Percentiles rank a stretch among this genome's conserved stretches.
Evolutionary conservation across 2,888 invertebrate genomes (phyloP).

Genomic region (Scrobipalpa atriplicella): DNA sequence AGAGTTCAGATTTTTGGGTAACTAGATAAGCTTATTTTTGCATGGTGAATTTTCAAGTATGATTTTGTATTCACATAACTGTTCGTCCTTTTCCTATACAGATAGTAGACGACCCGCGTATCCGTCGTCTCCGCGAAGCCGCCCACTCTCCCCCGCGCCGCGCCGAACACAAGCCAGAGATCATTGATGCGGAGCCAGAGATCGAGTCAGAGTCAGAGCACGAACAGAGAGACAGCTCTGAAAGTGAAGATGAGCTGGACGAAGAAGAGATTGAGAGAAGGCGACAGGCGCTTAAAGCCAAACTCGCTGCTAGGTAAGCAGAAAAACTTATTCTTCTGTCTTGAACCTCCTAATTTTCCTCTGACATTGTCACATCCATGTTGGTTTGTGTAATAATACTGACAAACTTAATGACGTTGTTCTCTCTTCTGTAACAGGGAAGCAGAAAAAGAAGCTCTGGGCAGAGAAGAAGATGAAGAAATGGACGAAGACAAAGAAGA

Average conservation of each 20-base stretch:
- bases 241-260: slow-evolving; percentile 92
- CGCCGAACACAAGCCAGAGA: slow-evolving; percentile 81
- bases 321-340: background rate
- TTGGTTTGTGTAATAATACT: background rate
- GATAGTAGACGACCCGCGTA: slow-evolving; percentile 89
- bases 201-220: slow-evolving; percentile 74
- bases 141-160: slow-evolving; percentile 77
- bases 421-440: slow-evolving; percentile 63
- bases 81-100: slow-evolving; percentile 34
- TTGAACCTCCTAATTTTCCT: background rate
- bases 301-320: slow-evolving; percentile 69
- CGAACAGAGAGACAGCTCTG: slow-evolving; percentile 75
- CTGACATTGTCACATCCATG: background rate
- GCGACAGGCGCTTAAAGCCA: slow-evolving; percentile 82
- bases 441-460: slow-evolving; percentile 88
- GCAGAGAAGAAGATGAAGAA: slow-evolving; percentile 88
- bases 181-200: slow-evolving; percentile 73
- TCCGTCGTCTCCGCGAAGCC: slow-evolving; percentile 85
- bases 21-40: too few relatives aligned
- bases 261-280: slow-evolving; percentile 93
- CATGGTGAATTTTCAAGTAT: too few relatives aligned
- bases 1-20: too few relatives aligned
- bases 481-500: slow-evolving; percentile 85
- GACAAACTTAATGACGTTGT: background rate
- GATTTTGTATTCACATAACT: background rate